Base-by-base conservation (phyloP, 2,888 invertebrate species). In the Cerastis rubricosa region DNA sequence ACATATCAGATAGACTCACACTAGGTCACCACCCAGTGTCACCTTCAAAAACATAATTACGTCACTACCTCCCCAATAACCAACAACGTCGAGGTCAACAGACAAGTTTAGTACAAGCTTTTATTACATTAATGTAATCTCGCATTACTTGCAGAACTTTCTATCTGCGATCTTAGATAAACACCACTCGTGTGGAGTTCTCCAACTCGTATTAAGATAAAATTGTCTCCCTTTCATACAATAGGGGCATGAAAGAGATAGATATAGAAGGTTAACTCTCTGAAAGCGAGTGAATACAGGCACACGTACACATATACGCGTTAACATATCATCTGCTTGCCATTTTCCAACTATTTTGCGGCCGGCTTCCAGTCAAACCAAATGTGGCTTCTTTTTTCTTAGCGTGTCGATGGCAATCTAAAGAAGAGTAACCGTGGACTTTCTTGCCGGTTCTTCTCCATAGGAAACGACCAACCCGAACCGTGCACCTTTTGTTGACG, bases 141-240 rank as follows among this genome's bases (percentile, higher is more conserved):
- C 40, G 35, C 69, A 73, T 83, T 82, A 74, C 71, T 81, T 82
- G 64, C 78, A 82, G 63, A 84, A 84, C 45, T 84, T 85, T 78
- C 63, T 84, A 82, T 84, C 86, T 78, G 12, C 74, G 74, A 84
- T 84, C 80, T 76, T 57, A 85, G 84, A 84, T 86, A 84, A 86
- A 86, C 75, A 80, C 71, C 59, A 63, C 49, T 76, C 79, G 57
- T 75, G 79, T 80, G 71, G 83, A 84, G 86, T 83, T 83, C 72
- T 61, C 64, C 68, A 84, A 84, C 68, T 80, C 71, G 57, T 84
- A 86, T 80, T 84, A 83, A 84, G 86, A 84, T 85, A 84, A 86
- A 80, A 83, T 76, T 84, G 68, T 82, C 74, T 86, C 68, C 19
- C 83, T 59, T 83, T 73, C 66, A 49, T 69, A 82, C 57, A 65